These are phyloP conservation scores for Pituophis catenifer DNA, from an alignment of 2,113 vertebrate genomes.

Conservation along the genomic window DNA sequence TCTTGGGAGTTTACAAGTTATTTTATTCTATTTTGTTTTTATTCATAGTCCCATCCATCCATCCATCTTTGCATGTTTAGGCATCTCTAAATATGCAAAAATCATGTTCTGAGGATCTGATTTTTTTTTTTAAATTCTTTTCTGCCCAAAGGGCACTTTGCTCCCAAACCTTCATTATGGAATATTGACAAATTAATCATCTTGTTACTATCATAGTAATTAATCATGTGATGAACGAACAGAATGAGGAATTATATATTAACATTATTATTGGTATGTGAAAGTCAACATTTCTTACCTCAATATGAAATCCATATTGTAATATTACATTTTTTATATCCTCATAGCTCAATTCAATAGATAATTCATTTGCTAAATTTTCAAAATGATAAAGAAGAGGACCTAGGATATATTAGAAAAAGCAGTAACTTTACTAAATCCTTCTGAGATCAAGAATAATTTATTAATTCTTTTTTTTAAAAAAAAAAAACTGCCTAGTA, in stretches of 20 bases:
- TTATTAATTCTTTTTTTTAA: not conserved
- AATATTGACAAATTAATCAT: not conserved
- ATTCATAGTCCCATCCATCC: not conserved
- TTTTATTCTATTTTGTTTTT: not conserved
- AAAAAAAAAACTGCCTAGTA: not conserved
- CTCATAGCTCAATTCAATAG: constrained; percentile 95
- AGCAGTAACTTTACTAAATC: not conserved
- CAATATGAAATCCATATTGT: constrained; percentile 89
- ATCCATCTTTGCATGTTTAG: not conserved
- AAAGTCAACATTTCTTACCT: constrained; percentile 76
- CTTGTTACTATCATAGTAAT: not conserved
- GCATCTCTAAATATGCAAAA: not conserved
- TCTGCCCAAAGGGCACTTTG: not conserved
- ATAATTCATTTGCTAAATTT: constrained; percentile 96
- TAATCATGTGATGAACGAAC: not conserved
- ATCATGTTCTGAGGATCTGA: not conserved
- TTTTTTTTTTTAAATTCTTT: not conserved
- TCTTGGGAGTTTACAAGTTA: not conserved
- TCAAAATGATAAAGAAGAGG: constrained; percentile 97
- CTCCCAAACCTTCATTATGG: not conserved
- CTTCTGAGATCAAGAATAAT: not conserved
- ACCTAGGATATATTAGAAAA: constrained; percentile 69
- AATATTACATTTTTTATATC: constrained; percentile 90
- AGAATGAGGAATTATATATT: not conserved
- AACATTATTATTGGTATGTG: not conserved